Evolutionary conservation across 1,140 invertebrate species (phyloP), one percentile per base, ranked within the genome.

Genomic region (Proales similis): DNA sequence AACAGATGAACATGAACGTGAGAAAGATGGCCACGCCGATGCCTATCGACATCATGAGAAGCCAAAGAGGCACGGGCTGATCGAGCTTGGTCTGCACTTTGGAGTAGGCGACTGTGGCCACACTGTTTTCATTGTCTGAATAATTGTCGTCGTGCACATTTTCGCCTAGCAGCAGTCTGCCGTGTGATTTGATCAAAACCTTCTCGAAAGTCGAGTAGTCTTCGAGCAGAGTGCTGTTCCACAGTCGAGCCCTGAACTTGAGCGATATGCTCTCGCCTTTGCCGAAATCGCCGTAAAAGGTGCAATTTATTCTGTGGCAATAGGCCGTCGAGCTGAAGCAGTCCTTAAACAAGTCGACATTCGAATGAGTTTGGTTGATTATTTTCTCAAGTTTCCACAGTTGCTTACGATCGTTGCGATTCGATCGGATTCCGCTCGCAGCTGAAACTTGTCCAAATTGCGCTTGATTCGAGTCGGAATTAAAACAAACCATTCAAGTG

Each of bases 301-400:
- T 24, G n/a, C 51, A 57, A 14, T 57, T 57, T 57, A 57, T 57
- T 42, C 45, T 57, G 36, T 57, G 29, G 32, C 51, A 57, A 57
- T 57, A 57, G 11, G 51, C 51, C 3, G 20, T 42, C 17, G 39
- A 42, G 2, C 36, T 42, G n/a, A 57, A 57, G 20, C 51, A 57
- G 2, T 57, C 51, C 51, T 57, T 32, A 36, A 53, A 36, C 17
- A 24, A n/a, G 29, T 2, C 24, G 42, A 14, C 27, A 11, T 27
- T 11, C 22, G 4, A 48, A 48, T 9, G 30, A 2, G 26, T 49
- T 22, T 19, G 36, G 22, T 30, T 49, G 17, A 3, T 48, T 19
- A 19, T 48, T 48, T 36, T 36, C 14, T 36, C 14, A 9, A 36
- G 14, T 36, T 36, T 36, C 9, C 33, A 11, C 7, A 48, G 26